Evolutionary conservation across 2,888 invertebrate species (phyloP).

Genomic region (Augiades crinisus): DNA sequence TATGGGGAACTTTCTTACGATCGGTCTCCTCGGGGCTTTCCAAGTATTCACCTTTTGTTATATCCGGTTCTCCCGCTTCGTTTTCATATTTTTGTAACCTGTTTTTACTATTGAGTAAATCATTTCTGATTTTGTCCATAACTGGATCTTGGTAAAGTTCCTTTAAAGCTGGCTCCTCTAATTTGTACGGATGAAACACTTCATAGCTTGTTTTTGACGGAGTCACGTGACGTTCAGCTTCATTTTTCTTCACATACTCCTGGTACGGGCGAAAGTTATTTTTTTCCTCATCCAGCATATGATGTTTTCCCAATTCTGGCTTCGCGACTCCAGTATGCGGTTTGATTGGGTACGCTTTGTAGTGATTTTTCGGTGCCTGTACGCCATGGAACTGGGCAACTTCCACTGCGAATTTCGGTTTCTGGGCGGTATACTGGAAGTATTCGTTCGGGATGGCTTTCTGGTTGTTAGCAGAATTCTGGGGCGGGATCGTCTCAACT

Average conservation of each 20-base stretch:
- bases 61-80: slow-evolving; percentile 55
- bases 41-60: slow-evolving; percentile 59
- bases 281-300: slow-evolving; percentile 47
- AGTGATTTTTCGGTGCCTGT: slow-evolving; percentile 57
- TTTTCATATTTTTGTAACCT: slow-evolving; percentile 60
- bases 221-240: slow-evolving; percentile 39
- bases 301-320: slow-evolving; percentile 59
- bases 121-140: slow-evolving; percentile 56
- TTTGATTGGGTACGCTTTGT: slow-evolving; percentile 54
- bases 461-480: slow-evolving; percentile 27
- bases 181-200: slow-evolving; percentile 69
- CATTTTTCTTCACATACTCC: slow-evolving; percentile 47
- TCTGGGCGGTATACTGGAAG: slow-evolving; percentile 64
- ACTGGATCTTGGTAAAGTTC: slow-evolving; percentile 63
- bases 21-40: slow-evolving; percentile 63
- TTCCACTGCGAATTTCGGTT: slow-evolving; percentile 66
- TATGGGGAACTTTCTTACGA: slow-evolving; percentile 56
- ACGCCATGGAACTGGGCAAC: slow-evolving; percentile 66
- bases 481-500: slow-evolving; percentile 33
- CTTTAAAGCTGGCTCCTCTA: slow-evolving; percentile 60
- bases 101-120: slow-evolving; percentile 53
- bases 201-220: slow-evolving; percentile 60
- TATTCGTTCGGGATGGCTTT: slow-evolving; percentile 55
- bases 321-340: slow-evolving; percentile 52
- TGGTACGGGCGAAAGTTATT: slow-evolving; percentile 51